Conservation (phyloP, 2,113 vertebrate species). For the Chunga burmeisteri region DNA sequence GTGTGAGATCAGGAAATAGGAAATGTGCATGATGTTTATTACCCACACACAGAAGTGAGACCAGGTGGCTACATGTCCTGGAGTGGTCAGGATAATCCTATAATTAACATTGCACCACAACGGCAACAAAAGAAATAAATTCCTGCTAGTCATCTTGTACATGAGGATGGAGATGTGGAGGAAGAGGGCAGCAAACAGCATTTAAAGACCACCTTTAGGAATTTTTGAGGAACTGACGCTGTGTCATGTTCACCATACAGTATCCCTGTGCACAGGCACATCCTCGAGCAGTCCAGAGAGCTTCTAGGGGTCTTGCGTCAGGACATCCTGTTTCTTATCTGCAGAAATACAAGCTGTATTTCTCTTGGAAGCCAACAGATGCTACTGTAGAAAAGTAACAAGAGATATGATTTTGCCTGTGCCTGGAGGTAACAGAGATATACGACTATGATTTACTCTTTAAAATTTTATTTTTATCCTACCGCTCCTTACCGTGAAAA, state of each 20-base stretch:
- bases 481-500: not conserved
- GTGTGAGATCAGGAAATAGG: constrained; percentile 54
- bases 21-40: constrained; percentile 45
- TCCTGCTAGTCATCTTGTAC: not conserved
- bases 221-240: not conserved
- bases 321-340: not conserved
- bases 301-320: not conserved
- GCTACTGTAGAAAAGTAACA: not conserved
- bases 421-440: not conserved
- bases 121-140: not conserved
- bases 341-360: not conserved
- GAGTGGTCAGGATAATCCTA: not conserved
- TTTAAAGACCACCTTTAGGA: not conserved
- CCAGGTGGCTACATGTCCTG: not conserved
- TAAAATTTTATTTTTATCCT: not conserved
- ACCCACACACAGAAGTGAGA: not conserved
- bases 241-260: not conserved
- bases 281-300: fast-evolving
- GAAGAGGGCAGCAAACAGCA: not conserved
- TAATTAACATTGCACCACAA: not conserved
- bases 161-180: not conserved
- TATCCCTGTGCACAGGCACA: not conserved
- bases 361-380: not conserved
- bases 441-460: not conserved
- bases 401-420: fast-evolving